A percentile compares a stretch with the other conserved stretches of the same genome.
Conservation (phyloP, 1,140 invertebrate genomes). For the Drosophila orosa region DNA sequence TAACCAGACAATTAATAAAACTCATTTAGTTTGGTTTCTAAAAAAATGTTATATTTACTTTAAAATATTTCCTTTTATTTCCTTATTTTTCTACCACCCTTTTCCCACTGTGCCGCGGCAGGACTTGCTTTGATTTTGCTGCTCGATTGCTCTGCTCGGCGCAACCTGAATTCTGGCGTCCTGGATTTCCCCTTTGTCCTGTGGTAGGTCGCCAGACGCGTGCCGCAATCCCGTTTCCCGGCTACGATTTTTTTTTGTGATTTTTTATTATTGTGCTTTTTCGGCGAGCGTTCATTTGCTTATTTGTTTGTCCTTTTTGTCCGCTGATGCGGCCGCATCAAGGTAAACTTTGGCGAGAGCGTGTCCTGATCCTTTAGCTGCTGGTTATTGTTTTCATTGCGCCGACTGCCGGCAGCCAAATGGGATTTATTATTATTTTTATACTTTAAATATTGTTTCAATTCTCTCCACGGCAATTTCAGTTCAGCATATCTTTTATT, state of each 20-base stretch:
- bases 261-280: conserved; percentile 75
- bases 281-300: conserved; percentile 77
- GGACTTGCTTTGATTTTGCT: conserved; percentile 71
- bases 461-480: conserved; percentile 29
- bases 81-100: neutral
- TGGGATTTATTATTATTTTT: conserved; percentile 82
- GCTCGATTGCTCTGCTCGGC: conserved; percentile 69
- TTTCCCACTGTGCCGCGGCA: conserved; percentile 21
- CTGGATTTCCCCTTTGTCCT: conserved; percentile 53
- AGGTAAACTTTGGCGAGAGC: conserved; percentile 70
- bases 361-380: conserved; percentile 47
- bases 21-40: too few relatives aligned
- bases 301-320: conserved; percentile 81
- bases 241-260: neutral
- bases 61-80: neutral
- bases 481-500: conserved; percentile 33
- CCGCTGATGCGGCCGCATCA: conserved; percentile 71
- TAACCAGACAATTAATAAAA: too few relatives aligned
- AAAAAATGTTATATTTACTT: neutral
- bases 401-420: conserved; percentile 65
- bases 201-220: conserved; percentile 79
- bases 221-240: conserved; percentile 70
- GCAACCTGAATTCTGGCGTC: conserved; percentile 42
- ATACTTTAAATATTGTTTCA: conserved; percentile 79
- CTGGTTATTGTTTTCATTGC: conserved; percentile 73